Percentiles rank a stretch among this genome's conserved stretches.
phyloP scores from a whole-genome alignment of 2,888 invertebrate species.

The Cephus pygmeus region DNA sequence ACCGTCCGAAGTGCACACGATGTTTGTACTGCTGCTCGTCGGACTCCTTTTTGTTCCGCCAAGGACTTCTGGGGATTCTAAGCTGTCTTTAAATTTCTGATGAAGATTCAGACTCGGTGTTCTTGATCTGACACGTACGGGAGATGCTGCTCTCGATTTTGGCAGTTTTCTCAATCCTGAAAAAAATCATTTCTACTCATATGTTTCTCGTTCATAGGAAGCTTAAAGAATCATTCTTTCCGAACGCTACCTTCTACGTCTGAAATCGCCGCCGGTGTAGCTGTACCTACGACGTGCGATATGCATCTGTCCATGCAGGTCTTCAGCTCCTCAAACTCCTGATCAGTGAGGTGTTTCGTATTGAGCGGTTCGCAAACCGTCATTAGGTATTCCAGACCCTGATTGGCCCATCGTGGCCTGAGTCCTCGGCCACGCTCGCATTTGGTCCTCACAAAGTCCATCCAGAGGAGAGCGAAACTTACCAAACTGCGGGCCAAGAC shows the following conservation, averaged over 20 bases:
- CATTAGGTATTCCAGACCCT: slow-evolving; percentile 88
- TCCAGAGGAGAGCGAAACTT: slow-evolving; percentile 85
- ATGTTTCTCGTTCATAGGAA: background rate
- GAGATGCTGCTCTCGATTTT: slow-evolving; percentile 54
- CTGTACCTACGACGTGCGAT: slow-evolving; percentile 84
- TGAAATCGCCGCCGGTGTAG: slow-evolving; percentile 47
- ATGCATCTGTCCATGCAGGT: slow-evolving; percentile 85
- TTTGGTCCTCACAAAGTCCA: slow-evolving; percentile 85
- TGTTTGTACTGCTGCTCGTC: background rate
- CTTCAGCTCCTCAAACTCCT: slow-evolving; percentile 84
- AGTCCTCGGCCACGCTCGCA: slow-evolving; percentile 87
- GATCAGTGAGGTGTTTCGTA: slow-evolving; percentile 79
- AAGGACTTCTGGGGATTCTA: slow-evolving; percentile 38
- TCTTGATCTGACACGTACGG: slow-evolving; percentile 41
- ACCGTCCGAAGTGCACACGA: slow-evolving; percentile 38
- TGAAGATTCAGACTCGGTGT: slow-evolving; percentile 40
- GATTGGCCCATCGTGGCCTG: slow-evolving; percentile 88
- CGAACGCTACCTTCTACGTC: slow-evolving; percentile 38
- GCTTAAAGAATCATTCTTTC: background rate
- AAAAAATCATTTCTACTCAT: background rate
- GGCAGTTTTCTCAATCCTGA: slow-evolving; percentile 39
- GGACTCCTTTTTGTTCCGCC: background rate
- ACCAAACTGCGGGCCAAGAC: slow-evolving; percentile 73
- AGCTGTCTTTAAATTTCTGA: slow-evolving; percentile 42
- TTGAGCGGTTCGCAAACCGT: slow-evolving; percentile 87